Base-by-base conservation (phyloP, 2,797 vertebrate species). In the Hyperoplus immaculatus region DNA sequence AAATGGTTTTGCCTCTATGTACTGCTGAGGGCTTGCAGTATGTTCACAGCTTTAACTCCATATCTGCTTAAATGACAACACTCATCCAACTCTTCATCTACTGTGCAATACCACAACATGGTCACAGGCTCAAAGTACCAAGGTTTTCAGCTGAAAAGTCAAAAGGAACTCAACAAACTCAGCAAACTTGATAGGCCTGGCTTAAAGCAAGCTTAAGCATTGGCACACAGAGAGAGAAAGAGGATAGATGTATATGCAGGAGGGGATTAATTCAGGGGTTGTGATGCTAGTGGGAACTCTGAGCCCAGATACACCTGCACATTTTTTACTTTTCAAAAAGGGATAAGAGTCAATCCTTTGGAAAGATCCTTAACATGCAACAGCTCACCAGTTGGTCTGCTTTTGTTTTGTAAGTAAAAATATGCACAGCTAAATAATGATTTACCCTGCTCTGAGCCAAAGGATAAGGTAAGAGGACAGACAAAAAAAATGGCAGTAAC, bases 241-340 rank as follows among this genome's bases (percentile, higher is more conserved):
- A 74, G 51, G 64, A 81, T 85, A 70, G 78, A 75, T 21, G 50
- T 56, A 55, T 57, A 65, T 67, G 75, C 18, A 64, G 38, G 15
- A 42, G 3, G 36, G 38, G 75, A 74, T 82, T 64, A 36, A 61
- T 78, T 65, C 51, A 50, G 56, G 79, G 58, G 12, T 72, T 77
- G 16, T 45, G 69, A 86, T 84, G 65, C 75, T 80, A 80, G 59
- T 76, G 68, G 68, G 71, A 69, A 78, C 54, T 75, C 53, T 49
- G 51, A 61, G 56, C 36, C 7, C 59, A 67, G 64, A 78, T 7
- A 36, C 11, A 59, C 14, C 3, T 4, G 0, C 0, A 55, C 53
- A 38, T 67, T 69, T 65, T 18, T 29, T 3, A 29, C 29, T 29
- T 29, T 29, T 29, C 29, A 3, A 75, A 87, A 12, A 8, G 42